Evolutionary conservation across 2,888 invertebrate species (phyloP), one percentile per base, ranked within the genome.

Genomic region (Tinea trinotella): DNA sequence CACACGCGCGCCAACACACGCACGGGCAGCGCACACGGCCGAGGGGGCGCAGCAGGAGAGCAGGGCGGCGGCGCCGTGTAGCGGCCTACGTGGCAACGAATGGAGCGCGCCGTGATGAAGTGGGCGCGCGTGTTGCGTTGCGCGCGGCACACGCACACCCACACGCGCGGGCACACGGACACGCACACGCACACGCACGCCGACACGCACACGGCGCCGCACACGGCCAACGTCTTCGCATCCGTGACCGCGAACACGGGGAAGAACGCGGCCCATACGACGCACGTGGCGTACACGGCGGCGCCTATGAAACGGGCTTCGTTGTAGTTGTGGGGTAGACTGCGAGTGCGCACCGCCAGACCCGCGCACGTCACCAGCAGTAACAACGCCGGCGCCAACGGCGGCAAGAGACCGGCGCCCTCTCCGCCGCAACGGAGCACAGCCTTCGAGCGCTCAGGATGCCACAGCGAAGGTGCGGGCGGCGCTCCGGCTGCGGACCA

Each of bases 291-390:
- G n/a, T 92, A 94, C 90, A 93, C 93, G 18, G 93, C 92, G 66
- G 94, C 94, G 1, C 93, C 92, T 59, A 93, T 92, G 66, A 89
- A 90, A 64, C 89, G 88, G 0, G 90, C 89, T 68, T 93, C 94
- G 81, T 94, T 94, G 73, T 93, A 93, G 74, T 94, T 94, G 71
- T 93, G 93, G 0, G 94, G 94, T 15, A 94, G 88, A 65, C 93
- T 93, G 36, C 94, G 80, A 0, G 92, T 92, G 68, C 91, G 91
- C 49, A 92, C 79, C n/a, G 94, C 94, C 68, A 93, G 92, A 30
- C 91, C 76, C 2, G 93, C 94, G 70, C 93, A 94, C 61, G 93
- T 80, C 3, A 88, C 82, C 57, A 94, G 90, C 52, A 94, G 87
- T 58, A 92, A 71, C 59, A 92, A 89, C 69, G 92, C 92, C 70